Conservation (phyloP, 2,113 vertebrate genomes). For the Oriolus oriolus region DNA sequence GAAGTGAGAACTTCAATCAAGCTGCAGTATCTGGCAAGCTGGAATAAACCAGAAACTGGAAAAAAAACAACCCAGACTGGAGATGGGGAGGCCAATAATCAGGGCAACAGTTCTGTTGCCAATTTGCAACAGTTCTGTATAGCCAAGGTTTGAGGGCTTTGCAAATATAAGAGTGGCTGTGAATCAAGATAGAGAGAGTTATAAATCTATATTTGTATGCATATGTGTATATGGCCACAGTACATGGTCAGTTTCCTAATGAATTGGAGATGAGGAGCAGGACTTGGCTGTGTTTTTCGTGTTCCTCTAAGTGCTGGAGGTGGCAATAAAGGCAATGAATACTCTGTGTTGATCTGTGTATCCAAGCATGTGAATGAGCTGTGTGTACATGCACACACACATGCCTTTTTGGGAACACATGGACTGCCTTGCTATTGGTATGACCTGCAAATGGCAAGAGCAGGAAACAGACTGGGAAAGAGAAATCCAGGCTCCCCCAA, state of each 20-base stretch:
- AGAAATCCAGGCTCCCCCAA: not conserved
- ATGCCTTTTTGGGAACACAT: accelerated
- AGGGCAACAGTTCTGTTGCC: not conserved
- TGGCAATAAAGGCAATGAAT: not conserved
- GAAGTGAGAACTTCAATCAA: not conserved
- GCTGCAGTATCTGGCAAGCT: not conserved
- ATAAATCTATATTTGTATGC: not conserved
- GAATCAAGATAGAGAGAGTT: not conserved
- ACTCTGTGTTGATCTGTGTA: not conserved
- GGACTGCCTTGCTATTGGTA: not conserved
- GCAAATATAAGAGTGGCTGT: not conserved
- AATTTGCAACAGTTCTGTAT: too few relatives aligned
- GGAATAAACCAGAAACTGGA: not conserved
- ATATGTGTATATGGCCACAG: too few relatives aligned
- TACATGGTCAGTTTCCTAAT: not conserved
- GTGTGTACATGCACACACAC: accelerated
- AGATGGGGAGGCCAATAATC: not conserved
- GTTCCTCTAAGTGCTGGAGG: not conserved
- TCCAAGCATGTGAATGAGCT: accelerated
- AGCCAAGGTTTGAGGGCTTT: not conserved
- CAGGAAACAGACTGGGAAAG: not conserved
- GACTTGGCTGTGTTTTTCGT: not conserved
- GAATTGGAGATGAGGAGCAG: not conserved
- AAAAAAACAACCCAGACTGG: not conserved
- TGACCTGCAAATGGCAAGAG: not conserved